These are phyloP conservation scores for Scomber japonicus DNA, from an alignment of 2,113 vertebrate genomes.

Conservation along the genomic window DNA sequence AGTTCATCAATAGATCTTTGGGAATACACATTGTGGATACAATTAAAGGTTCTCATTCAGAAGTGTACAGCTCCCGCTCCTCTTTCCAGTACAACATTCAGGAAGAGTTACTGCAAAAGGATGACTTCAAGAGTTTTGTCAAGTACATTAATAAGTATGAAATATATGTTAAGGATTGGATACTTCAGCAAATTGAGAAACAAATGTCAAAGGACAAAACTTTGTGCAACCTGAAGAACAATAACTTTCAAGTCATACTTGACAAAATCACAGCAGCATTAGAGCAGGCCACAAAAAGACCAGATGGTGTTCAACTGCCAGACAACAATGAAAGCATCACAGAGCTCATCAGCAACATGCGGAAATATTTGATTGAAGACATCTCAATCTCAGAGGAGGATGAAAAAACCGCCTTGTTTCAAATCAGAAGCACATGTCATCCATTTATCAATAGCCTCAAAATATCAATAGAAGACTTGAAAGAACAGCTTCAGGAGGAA, in stretches of 20 bases:
- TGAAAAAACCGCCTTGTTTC: slow-evolving; percentile 34
- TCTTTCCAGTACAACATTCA: slow-evolving; percentile 69
- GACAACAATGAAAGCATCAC: slow-evolving; percentile 36
- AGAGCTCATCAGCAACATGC: slow-evolving; percentile 39
- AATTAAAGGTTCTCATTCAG: too few relatives aligned
- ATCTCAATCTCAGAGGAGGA: slow-evolving; percentile 48
- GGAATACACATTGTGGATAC: slow-evolving; percentile 71
- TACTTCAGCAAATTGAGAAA: slow-evolving; percentile 11
- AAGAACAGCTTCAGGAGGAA: slow-evolving; percentile 29
- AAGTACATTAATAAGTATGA: slow-evolving; percentile 65
- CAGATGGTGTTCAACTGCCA: slow-evolving; percentile 11
- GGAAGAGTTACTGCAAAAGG: slow-evolving; percentile 59
- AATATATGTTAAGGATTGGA: slow-evolving; percentile 64
- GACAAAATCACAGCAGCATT: slow-evolving; percentile 19
- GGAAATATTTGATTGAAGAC: slow-evolving; percentile 39
- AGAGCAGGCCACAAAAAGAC: not conserved
- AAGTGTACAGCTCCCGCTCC: slow-evolving; percentile 44
- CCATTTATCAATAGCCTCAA: slow-evolving; percentile 44
- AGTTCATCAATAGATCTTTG: slow-evolving; percentile 50
- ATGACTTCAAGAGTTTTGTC: slow-evolving; percentile 42
- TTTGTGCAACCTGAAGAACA: slow-evolving; percentile 37
- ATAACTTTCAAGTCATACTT: slow-evolving; percentile 14
- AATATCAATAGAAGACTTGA: slow-evolving; percentile 7
- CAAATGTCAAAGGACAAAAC: slow-evolving; percentile 15
- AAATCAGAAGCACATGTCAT: slow-evolving; percentile 30